phyloP scores from a whole-genome alignment of 1,140 invertebrate species.

The Saccostrea cuccullata region DNA sequence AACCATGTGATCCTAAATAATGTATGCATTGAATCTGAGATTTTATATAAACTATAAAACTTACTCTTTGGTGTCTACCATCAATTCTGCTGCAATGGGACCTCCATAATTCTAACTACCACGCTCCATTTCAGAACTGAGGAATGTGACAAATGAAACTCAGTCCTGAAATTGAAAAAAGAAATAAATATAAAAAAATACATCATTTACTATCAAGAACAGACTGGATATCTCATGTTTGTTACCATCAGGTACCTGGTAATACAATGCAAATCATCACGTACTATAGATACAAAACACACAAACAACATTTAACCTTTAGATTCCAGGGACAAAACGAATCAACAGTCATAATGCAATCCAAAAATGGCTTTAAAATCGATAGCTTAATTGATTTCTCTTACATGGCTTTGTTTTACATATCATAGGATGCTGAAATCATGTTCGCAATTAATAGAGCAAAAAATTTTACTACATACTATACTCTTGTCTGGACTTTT shows the following conservation, averaged over 20 bases:
- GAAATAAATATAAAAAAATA: not conserved
- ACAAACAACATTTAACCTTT: not conserved
- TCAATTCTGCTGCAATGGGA: not conserved
- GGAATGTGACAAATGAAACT: not conserved
- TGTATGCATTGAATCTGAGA: too few species aligned
- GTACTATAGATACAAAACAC: not conserved
- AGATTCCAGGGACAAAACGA: not conserved
- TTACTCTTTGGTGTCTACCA: not conserved
- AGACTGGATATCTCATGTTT: too few species aligned
- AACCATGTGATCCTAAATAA: too few species aligned
- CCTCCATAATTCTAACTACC: not conserved
- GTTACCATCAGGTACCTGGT: too few species aligned
- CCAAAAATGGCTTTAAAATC: not conserved
- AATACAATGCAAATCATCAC: not conserved
- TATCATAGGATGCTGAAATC: too few species aligned
- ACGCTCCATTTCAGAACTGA: not conserved
- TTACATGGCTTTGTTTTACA: not conserved
- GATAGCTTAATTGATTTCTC: not conserved
- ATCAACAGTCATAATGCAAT: not conserved
- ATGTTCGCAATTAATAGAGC: too few species aligned
- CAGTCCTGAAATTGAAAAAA: not conserved
- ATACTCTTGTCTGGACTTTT: too few species aligned
- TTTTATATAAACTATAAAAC: not conserved
- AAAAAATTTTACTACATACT: too few species aligned
- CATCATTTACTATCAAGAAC: not conserved